phyloP scores from a whole-genome alignment of 2,888 invertebrate genomes.

The Laspeyria flexula region DNA sequence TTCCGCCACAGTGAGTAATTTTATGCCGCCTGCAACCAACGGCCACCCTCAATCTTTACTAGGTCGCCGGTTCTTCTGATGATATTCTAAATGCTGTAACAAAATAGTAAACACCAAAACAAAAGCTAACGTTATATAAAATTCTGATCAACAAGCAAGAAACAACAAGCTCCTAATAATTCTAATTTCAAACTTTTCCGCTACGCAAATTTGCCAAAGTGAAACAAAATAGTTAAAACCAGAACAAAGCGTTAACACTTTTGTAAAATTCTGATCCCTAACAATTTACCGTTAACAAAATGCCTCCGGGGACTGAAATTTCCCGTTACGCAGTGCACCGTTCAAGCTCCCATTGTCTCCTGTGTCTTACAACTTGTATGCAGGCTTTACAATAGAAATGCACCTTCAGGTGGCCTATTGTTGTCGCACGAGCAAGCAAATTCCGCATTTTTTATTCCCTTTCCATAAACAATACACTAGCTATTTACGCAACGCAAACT shows the following conservation, averaged over 20 bases:
- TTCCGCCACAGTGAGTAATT: too few species aligned
- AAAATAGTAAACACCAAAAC: too few species aligned
- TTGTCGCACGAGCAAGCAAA: slow-evolving; percentile 35
- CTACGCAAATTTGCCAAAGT: too few species aligned
- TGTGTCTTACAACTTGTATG: slow-evolving; percentile 38
- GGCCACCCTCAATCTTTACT: too few species aligned
- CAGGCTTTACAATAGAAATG: slow-evolving; percentile 32
- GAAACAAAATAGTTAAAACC: too few species aligned
- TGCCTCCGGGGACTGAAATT: slow-evolving; percentile 8
- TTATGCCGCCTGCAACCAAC: too few species aligned
- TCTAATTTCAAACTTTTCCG: too few species aligned
- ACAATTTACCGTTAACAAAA: slow-evolving; percentile 11
- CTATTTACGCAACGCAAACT: slow-evolving; percentile 29
- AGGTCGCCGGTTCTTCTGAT: too few species aligned
- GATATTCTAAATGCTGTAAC: too few species aligned
- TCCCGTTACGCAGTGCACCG: slow-evolving; percentile 12
- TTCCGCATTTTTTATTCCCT: slow-evolving; percentile 49
- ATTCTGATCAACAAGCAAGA: too few species aligned
- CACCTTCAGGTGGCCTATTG: slow-evolving; percentile 39
- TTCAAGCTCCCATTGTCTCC: slow-evolving; percentile 27
- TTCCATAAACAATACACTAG: slow-evolving; percentile 37
- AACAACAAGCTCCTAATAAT: too few species aligned
- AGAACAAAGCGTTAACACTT: neutral
- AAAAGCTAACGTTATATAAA: too few species aligned
- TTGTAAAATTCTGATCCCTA: neutral